Base-by-base conservation (phyloP, 2,797 vertebrate genomes). In the Falco peregrinus region DNA sequence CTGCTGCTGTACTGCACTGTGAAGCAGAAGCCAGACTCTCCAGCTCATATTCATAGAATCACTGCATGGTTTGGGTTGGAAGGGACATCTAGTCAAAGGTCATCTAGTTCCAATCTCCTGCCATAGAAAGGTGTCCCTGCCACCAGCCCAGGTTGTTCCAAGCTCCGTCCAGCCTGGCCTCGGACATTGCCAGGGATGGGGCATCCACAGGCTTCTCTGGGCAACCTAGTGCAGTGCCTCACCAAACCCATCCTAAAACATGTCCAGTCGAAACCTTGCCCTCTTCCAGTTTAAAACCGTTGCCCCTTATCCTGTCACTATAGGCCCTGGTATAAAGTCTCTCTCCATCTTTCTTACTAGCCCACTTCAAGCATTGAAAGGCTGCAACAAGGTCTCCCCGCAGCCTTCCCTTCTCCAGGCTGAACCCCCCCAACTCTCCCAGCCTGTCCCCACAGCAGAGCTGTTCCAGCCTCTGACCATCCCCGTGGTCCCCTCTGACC, bases 401-500 rank as follows among this genome's bases (percentile, higher is more conserved):
- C 1, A 53, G 28, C 43, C 50, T 56, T 17, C 43, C 43, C 68
- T 28, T 31, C 54, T 8, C 63, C 48, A 35, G 47, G 47, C 33
- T 77, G 15, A 53, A 19, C n/a, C 10, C 9, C 21, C 56, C 9
- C 64, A 54, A 9, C 74, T 54, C 56, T 53, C 45, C 5, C 57
- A 47, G 28, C 39, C 48, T 16, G 11, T 6, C 43, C 4, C 3
- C 47, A 11, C 1, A 48, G 41, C 13, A n/a, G 60, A 48, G 16
- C 2, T 15, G 39, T 11, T 28, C 64, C 64, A 68, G 20, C 54
- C 18, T 31, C 12, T 1, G 16, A 39, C 1, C 48, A 70, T 13
- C 5, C 31, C 5, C 0, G 0, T 6, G 22, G 9, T 37, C 37
- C 43, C 56, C 35, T n/a, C 54, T 50, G 48, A 6, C 1, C 16